A percentile compares a stretch with the other conserved stretches of the same genome.
phyloP scores from a whole-genome alignment of 2,888 invertebrate species.

The Graphium colonna region DNA sequence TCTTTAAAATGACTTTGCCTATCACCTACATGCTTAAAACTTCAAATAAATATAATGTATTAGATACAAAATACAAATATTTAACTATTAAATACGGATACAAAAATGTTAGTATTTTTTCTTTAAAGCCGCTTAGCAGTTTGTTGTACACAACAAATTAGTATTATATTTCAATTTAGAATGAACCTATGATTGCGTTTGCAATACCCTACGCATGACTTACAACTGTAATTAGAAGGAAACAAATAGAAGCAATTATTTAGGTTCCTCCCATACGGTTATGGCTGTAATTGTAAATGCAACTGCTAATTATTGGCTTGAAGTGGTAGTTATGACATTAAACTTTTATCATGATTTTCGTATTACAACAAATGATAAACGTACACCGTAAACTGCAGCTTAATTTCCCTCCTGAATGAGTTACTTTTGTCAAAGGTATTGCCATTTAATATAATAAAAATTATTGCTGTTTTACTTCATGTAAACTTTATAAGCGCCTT shows the following conservation, averaged over 20 bases:
- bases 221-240: constrained; percentile 5
- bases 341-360: neutral
- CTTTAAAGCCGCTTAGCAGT: too few relatives aligned
- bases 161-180: too few relatives aligned
- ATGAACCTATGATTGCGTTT: too few relatives aligned
- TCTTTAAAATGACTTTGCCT: too few relatives aligned
- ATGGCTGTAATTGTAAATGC: constrained; percentile 10
- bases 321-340: constrained; percentile 17
- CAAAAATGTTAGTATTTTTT: too few relatives aligned
- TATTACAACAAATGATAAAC: neutral
- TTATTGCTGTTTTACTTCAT: neutral
- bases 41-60: too few relatives aligned
- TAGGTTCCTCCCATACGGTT: constrained; percentile 16
- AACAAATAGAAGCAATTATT: constrained; percentile 18
- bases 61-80: too few relatives aligned
- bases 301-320: constrained; percentile 12
- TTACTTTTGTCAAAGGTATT: neutral
- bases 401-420: neutral
- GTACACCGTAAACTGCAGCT: neutral
- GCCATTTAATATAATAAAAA: neutral
- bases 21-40: too few relatives aligned
- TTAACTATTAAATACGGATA: too few relatives aligned
- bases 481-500: neutral
- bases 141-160: too few relatives aligned
- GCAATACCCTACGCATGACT: constrained; percentile 10